phyloP scores from a whole-genome alignment of 2,113 vertebrate genomes.

The Pelecanoides urinatrix region DNA sequence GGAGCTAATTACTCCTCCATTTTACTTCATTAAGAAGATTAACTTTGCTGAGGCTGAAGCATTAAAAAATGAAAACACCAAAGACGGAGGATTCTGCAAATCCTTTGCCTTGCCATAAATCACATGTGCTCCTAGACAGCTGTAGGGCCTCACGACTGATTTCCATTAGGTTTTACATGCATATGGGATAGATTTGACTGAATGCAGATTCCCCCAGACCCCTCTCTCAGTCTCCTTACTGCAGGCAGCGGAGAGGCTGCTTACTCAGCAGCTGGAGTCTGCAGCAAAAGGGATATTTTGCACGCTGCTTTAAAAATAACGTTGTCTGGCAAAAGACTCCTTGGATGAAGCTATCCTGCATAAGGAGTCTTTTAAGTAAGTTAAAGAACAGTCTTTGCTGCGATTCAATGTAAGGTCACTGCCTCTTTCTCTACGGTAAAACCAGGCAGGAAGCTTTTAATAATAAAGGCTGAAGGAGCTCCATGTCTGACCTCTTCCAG shows the following conservation, averaged over 20 bases:
- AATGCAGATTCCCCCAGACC: constrained; percentile 14
- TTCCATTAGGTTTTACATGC: constrained; percentile 52
- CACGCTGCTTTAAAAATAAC: neutral
- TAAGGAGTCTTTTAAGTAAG: constrained; percentile 44
- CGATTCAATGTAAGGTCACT: constrained; percentile 48
- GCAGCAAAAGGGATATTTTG: neutral
- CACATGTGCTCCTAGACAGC: neutral
- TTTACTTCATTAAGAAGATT: constrained; percentile 54
- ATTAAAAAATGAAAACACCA: constrained; percentile 28
- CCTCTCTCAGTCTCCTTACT: neutral
- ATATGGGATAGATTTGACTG: constrained; percentile 64
- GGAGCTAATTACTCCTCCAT: constrained; percentile 21
- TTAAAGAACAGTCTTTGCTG: constrained; percentile 10
- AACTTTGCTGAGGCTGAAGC: constrained; percentile 9
- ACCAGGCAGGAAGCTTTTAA: constrained; percentile 55
- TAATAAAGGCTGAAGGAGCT: neutral
- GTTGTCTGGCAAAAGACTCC: neutral
- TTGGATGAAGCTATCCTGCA: constrained; percentile 1
- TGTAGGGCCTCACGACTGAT: constrained; percentile 15
- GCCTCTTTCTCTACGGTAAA: constrained; percentile 12
- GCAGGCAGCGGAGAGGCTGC: constrained; percentile 28
- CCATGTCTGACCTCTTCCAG: neutral
- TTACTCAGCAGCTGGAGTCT: constrained; percentile 55
- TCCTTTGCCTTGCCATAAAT: constrained; percentile 7
- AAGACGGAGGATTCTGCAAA: neutral